Evolutionary conservation across 2,797 vertebrate genomes (phyloP), one percentile per base, ranked within the genome.

Genomic region (Pachyuromys duprasi): DNA sequence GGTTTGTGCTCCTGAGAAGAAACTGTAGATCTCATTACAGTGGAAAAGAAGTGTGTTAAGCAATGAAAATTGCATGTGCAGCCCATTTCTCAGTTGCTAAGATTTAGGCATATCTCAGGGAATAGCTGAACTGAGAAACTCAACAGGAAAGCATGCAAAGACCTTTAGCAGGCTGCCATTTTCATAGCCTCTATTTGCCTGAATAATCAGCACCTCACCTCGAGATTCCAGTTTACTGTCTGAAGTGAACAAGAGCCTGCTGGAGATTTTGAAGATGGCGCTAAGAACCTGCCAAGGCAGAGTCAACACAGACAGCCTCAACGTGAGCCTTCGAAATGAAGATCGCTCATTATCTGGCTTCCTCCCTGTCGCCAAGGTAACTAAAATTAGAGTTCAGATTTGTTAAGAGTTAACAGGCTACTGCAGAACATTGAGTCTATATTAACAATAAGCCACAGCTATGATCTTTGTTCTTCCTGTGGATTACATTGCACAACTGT

Each of bases 261-360:
- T 96, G 55, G 96, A 96, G 82, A 83, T 93, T 70, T 89, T 97
- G n/a, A 98, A 96, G 89, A 89, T 92, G 86, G 81, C 90, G 39
- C 67, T 98, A 14, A 96, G 86, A n/a, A 31, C 90, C 69, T n/a
- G 28, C 55, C 96, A 53, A 8, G 83, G 95, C 53, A 92, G 97
- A 74, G n/a, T 97, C 49, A 89, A 93, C 87, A 79, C 39, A 86
- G 95, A 97, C 57, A 97, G 89, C 17, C 92, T 97, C 49, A 90
- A 62, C 20, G 60, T 91, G 69, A 96, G 70, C 95, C 97, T 98
- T 96, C 57, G 76, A 42, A 97, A 97, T 70, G 92, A 97, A 97
- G 94, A 96, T 2, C 3, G 0, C 0, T 91, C 65, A 2, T 98
- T 94, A 55, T 97, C 95, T 39, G 96, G 97, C 14, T 87, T 86